phyloP scores from a whole-genome alignment of 1,140 invertebrate species.

The Armadillidium nasatum region DNA sequence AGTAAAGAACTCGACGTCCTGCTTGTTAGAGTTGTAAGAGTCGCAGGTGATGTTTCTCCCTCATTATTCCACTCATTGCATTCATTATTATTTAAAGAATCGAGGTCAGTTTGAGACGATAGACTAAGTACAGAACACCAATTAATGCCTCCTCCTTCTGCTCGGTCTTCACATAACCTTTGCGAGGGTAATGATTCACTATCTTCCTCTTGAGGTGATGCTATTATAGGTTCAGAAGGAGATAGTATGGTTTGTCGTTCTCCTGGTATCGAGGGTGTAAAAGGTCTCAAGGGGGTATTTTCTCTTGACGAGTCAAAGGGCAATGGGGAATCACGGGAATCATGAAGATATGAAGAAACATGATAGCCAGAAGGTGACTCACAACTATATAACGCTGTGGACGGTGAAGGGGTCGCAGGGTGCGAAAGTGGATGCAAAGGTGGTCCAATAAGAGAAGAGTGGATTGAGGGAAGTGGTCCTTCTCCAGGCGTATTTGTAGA shows the following conservation, averaged over 20 bases:
- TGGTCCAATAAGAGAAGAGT: constrained; percentile 34
- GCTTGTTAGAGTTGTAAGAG: not conserved
- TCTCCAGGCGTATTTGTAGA: constrained; percentile 43
- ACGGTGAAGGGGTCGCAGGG: constrained; percentile 50
- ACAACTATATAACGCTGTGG: constrained; percentile 30
- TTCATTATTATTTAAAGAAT: constrained; percentile 72
- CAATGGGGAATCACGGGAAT: constrained; percentile 29
- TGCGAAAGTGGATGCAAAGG: constrained; percentile 45
- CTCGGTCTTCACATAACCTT: constrained; percentile 57
- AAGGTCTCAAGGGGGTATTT: constrained; percentile 31
- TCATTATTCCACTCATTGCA: constrained; percentile 52
- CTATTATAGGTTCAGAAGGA: constrained; percentile 51
- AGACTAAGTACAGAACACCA: constrained; percentile 85
- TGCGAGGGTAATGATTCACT: not conserved
- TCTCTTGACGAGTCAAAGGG: constrained; percentile 47
- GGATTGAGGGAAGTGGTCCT: constrained; percentile 38
- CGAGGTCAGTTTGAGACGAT: constrained; percentile 73
- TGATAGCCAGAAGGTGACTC: constrained; percentile 29
- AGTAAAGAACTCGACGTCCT: not conserved
- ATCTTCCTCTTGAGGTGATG: constrained; percentile 66
- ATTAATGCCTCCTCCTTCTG: constrained; percentile 64
- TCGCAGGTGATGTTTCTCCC: constrained; percentile 7
- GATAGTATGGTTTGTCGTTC: constrained; percentile 26
- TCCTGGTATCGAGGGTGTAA: constrained; percentile 24
- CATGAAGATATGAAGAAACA: constrained; percentile 35